A percentile compares a stretch with the other conserved stretches of the same genome.
These are phyloP conservation scores for Eubucco bourcierii DNA, from an alignment of 2,113 vertebrate genomes.

Conservation along the genomic window DNA sequence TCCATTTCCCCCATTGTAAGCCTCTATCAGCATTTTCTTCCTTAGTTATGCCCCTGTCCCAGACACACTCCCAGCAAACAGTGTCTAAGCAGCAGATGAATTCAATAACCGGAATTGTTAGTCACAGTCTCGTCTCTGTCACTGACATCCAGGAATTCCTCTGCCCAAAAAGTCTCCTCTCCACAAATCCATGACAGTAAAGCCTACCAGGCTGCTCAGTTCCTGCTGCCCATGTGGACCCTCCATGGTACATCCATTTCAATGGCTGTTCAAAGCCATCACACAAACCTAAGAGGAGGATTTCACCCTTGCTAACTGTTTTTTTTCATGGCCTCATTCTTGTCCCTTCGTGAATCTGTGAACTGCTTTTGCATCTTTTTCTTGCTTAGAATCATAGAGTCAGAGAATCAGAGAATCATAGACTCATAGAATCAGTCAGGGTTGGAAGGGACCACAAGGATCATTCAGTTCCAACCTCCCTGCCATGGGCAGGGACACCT, in stretches of 20 bases:
- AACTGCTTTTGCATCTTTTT: not conserved
- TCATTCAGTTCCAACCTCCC: too few relatives aligned
- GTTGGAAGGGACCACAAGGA: too few relatives aligned
- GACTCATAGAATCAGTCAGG: too few relatives aligned
- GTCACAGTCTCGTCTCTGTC: not conserved
- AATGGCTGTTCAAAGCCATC: not conserved
- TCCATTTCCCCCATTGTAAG: not conserved
- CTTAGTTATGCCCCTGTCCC: not conserved
- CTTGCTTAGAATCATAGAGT: not conserved
- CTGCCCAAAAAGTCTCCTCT: conserved; percentile 9
- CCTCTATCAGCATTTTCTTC: not conserved
- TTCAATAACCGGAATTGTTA: not conserved
- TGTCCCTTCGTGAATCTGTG: not conserved
- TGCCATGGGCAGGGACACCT: too few relatives aligned
- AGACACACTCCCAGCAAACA: not conserved
- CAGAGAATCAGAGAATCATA: too few relatives aligned
- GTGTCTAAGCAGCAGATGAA: conserved; percentile 4
- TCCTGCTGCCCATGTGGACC: not conserved
- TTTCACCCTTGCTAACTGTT: not conserved
- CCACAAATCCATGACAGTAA: not conserved
- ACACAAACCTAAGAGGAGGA: not conserved
- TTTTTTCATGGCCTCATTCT: not conserved
- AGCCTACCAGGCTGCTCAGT: not conserved
- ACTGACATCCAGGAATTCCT: not conserved
- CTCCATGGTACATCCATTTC: not conserved